A percentile compares a stretch with the other conserved stretches of the same genome.
Conservation (phyloP, 2,888 invertebrate genomes). For the Eupithecia abbreviata region DNA sequence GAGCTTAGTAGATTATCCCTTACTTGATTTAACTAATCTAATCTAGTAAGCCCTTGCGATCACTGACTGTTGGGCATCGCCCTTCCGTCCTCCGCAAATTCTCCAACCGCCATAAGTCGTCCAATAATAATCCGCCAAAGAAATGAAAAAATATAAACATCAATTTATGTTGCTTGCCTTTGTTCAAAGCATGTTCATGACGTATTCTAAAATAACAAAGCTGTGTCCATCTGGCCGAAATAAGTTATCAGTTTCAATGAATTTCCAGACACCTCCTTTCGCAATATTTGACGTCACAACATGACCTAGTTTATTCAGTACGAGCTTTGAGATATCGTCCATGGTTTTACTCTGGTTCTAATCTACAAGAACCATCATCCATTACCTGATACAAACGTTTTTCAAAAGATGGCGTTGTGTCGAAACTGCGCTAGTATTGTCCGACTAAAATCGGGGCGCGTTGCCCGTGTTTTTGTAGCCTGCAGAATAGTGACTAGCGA, state of each 20-base stretch:
- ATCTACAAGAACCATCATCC: slow-evolving; percentile 12
- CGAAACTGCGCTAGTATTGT: slow-evolving; percentile 56
- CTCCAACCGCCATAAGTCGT: neutral
- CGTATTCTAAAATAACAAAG: neutral
- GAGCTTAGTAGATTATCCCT: neutral
- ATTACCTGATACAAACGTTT: slow-evolving; percentile 31
- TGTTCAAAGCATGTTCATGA: neutral
- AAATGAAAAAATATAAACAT: neutral
- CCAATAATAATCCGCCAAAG: neutral
- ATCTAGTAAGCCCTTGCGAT: neutral
- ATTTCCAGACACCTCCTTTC: neutral
- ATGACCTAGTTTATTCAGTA: neutral
- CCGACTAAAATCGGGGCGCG: slow-evolving; percentile 61
- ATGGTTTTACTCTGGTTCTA: neutral
- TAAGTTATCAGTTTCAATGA: neutral
- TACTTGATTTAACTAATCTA: neutral
- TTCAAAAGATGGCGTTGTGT: slow-evolving; percentile 71
- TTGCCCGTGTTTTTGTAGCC: slow-evolving; percentile 47
- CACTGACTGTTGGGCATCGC: neutral
- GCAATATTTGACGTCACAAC: neutral
- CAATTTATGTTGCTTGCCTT: neutral
- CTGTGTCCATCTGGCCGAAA: neutral
- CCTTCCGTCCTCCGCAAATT: neutral
- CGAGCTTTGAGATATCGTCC: neutral
- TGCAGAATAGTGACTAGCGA: slow-evolving; percentile 44